A percentile compares a stretch with the other conserved stretches of the same genome.
These are phyloP conservation scores for Phyllotreta striolata DNA, from an alignment of 2,888 invertebrate species.

Conservation along the genomic window DNA sequence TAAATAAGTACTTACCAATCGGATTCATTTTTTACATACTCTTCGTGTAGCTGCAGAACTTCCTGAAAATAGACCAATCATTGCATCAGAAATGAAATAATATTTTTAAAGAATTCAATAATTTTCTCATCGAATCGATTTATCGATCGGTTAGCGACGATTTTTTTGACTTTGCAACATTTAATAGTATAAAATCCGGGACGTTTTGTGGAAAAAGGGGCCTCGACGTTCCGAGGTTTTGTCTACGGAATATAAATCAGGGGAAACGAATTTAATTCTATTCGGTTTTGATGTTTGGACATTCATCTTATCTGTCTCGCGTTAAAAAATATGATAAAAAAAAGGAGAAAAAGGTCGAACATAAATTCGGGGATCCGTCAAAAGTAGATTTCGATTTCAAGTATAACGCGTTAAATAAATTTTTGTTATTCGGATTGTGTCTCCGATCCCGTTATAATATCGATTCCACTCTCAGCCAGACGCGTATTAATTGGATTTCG, in stretches of 20 bases:
- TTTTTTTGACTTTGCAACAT: constrained; percentile 26
- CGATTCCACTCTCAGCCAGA: too few species aligned
- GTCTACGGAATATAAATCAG: constrained; percentile 46
- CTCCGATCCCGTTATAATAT: too few species aligned
- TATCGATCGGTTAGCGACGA: constrained; percentile 10
- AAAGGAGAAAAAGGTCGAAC: constrained; percentile 37
- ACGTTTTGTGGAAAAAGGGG: constrained; percentile 30
- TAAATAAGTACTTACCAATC: too few species aligned
- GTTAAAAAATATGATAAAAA: constrained; percentile 39
- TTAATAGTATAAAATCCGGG: constrained; percentile 33
- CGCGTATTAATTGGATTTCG: too few species aligned
- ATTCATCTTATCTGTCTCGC: constrained; percentile 47
- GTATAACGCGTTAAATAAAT: too few species aligned
- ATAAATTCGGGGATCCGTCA: constrained; percentile 44
- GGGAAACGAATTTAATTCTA: constrained; percentile 46
- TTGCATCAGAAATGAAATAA: too few species aligned
- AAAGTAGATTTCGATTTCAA: constrained; percentile 35
- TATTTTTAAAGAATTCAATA: background rate
- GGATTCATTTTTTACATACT: too few species aligned
- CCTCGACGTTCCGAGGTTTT: constrained; percentile 28
- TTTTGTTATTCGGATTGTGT: too few species aligned
- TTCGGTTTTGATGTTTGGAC: constrained; percentile 46
- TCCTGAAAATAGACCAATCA: too few species aligned
- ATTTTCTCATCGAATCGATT: constrained; percentile 1
- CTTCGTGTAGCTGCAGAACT: too few species aligned